phyloP scores from a whole-genome alignment of 2,888 invertebrate genomes.

The Fragum fragum region DNA sequence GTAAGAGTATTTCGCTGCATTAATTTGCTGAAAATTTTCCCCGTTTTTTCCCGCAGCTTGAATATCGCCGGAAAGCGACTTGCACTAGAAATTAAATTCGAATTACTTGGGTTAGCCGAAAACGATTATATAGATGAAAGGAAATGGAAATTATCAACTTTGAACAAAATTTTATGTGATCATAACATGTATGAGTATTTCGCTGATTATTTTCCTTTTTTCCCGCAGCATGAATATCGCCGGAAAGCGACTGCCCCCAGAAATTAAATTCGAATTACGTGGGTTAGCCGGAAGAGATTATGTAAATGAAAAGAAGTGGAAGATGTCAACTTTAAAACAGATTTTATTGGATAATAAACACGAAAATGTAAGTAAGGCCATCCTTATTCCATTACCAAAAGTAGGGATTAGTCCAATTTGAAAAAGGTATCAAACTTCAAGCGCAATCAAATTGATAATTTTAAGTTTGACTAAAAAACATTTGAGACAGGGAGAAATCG shows the following conservation, averaged over 20 bases:
- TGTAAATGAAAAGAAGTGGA: background rate
- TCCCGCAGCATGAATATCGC: background rate
- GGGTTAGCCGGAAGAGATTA: conserved; percentile 11
- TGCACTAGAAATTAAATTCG: background rate
- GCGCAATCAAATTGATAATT: background rate
- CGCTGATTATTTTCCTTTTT: no score
- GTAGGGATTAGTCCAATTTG: background rate
- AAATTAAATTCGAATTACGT: background rate
- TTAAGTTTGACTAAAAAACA: background rate
- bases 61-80: background rate
- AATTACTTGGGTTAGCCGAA: background rate
- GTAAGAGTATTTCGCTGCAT: no score
- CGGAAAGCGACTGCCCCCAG: background rate
- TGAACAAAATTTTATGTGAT: background rate
- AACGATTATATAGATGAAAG: background rate
- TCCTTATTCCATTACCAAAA: background rate
- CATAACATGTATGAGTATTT: no score
- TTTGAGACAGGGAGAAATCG: background rate
- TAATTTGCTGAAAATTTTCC: no score
- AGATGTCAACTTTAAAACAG: background rate
- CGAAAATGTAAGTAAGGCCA: conserved; percentile 5
- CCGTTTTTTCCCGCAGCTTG: background rate
- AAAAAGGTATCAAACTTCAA: background rate
- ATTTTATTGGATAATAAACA: conserved; percentile 12
- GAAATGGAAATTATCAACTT: conserved; percentile 2